Percentiles rank a stretch among this genome's conserved stretches.
These are phyloP conservation scores for Ageneiosus marmoratus DNA, from an alignment of 2,113 vertebrate species.

Conservation along the genomic window DNA sequence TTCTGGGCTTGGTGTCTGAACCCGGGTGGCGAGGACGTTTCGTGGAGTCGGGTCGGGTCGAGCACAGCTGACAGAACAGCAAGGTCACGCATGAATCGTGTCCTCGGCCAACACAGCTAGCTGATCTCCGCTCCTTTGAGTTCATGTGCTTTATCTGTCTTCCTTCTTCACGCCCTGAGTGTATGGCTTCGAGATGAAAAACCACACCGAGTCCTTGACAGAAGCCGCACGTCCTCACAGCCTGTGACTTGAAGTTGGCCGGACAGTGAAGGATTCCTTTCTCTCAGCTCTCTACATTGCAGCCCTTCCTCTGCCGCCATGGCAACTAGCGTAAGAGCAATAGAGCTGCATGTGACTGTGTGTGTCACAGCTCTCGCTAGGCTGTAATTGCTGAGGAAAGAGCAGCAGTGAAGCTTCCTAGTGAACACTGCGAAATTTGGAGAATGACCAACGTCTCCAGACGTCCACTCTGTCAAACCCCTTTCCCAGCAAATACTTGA, in stretches of 20 bases:
- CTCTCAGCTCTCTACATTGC: not conserved
- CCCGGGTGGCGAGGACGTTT: not conserved
- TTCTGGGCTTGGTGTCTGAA: not conserved
- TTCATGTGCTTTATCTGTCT: conserved; percentile 5
- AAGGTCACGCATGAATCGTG: not conserved
- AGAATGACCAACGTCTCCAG: not conserved
- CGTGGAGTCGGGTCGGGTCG: not conserved
- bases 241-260: conserved; percentile 29
- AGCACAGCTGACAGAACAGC: not conserved
- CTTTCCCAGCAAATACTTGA: conserved; percentile 22
- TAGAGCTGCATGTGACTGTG: not conserved
- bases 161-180: conserved; percentile 3
- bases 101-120: not conserved
- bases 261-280: conserved; percentile 34
- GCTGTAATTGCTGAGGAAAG: conserved; percentile 21
- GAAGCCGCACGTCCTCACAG: conserved; percentile 12
- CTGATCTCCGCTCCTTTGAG: not conserved
- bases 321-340: conserved; percentile 21
- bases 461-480: conserved; percentile 3
- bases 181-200: not conserved
- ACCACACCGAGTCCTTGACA: conserved; percentile 52
- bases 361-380: not conserved
- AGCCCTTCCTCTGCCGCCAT: conserved; percentile 18
- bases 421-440: not conserved
- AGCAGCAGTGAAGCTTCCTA: conserved; percentile 1